A percentile compares a stretch with the other conserved stretches of the same genome.
Evolutionary conservation across 1,140 invertebrate genomes (phyloP).

Genomic region (Megathymus violae): DNA sequence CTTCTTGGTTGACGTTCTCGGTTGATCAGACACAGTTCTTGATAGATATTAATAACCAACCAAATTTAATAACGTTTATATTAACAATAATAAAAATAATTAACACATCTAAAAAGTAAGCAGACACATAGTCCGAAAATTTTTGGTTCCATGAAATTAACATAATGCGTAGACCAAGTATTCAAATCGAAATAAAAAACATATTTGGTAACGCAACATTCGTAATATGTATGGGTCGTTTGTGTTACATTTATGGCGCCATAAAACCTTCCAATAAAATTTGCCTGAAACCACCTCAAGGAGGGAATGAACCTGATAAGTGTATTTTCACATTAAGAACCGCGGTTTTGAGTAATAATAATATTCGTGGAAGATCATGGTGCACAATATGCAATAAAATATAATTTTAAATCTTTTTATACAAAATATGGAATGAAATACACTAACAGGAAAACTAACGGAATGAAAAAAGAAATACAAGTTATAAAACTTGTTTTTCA

Average conservation of each 20-base stretch:
- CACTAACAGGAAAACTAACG: too few relatives aligned
- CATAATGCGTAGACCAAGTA: conserved; percentile 27
- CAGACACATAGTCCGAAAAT: neutral
- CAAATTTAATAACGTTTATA: too few relatives aligned
- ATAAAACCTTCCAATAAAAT: conserved; percentile 35
- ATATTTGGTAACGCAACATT: conserved; percentile 30
- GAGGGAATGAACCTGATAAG: conserved; percentile 31
- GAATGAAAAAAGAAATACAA: too few relatives aligned
- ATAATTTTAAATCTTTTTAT: too few relatives aligned
- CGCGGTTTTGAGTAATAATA: conserved; percentile 5
- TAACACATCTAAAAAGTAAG: too few relatives aligned
- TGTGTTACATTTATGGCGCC: conserved; percentile 26
- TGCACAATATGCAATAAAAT: too few relatives aligned
- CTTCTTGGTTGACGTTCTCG: too few relatives aligned
- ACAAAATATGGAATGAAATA: too few relatives aligned
- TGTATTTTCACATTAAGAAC: conserved; percentile 27
- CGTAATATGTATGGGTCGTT: conserved; percentile 35
- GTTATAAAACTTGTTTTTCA: too few relatives aligned
- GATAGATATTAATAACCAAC: too few relatives aligned
- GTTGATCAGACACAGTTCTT: too few relatives aligned
- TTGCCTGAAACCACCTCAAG: conserved; percentile 34
- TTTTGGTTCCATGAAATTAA: conserved; percentile 25
- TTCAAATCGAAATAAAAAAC: conserved; percentile 34
- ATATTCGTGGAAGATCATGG: neutral
- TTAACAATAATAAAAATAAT: too few relatives aligned